Evolutionary conservation across 1,140 invertebrate genomes (phyloP).

Genomic region (Ostrea edulis): DNA sequence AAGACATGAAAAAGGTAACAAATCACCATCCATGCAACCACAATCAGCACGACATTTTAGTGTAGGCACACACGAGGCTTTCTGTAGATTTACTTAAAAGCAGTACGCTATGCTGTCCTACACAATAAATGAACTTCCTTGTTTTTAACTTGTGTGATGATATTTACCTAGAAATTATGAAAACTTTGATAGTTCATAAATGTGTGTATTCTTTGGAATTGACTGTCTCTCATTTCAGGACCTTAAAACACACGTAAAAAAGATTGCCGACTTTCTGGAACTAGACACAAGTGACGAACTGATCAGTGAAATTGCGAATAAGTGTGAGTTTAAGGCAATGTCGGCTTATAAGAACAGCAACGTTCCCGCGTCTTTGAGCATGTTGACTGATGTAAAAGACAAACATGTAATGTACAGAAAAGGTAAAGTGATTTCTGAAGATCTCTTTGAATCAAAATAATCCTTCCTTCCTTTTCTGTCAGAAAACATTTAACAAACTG

Average conservation of each 20-base stretch:
- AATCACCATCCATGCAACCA: background rate
- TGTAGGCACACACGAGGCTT: background rate
- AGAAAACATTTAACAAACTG: too few relatives aligned
- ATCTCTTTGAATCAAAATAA: too few relatives aligned
- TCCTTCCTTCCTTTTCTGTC: too few relatives aligned
- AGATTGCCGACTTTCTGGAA: conserved; percentile 13
- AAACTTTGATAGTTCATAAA: background rate
- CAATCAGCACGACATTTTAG: background rate
- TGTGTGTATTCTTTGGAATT: background rate
- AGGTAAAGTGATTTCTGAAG: background rate
- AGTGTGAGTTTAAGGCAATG: conserved; percentile 26
- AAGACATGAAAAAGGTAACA: background rate
- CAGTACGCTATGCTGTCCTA: background rate
- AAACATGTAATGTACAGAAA: conserved; percentile 21
- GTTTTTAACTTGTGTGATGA: background rate
- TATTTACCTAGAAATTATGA: background rate
- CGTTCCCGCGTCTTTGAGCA: background rate
- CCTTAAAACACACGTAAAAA: conserved; percentile 18
- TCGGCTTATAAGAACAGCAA: background rate
- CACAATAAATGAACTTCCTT: background rate
- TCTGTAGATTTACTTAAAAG: too few relatives aligned
- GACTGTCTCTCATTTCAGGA: background rate
- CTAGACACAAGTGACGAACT: background rate
- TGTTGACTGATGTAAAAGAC: background rate
- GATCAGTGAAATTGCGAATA: background rate